Base-by-base conservation (phyloP, 1,140 invertebrate genomes). In the Lepidurus apus region DNA sequence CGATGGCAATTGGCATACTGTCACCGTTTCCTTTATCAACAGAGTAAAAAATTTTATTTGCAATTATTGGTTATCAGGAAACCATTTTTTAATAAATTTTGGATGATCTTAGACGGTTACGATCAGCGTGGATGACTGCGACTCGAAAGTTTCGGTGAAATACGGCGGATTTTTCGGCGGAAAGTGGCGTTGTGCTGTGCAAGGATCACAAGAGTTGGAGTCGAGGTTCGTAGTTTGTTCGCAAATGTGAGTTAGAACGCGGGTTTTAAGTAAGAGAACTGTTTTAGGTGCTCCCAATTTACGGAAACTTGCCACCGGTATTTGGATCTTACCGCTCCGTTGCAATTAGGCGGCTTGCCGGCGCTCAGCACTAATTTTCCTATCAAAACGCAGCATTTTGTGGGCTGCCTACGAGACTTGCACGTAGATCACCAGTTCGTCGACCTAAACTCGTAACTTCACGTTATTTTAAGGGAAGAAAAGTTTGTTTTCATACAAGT, bases 241-340 rank as follows among this genome's bases (percentile, higher is more conserved):
- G 6, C 5, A n/a, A 65, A 65, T 9, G 53, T 34, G 34, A 76
- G 6, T 76, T 78, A 9, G 7, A 77, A 24, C 1, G 24, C 21
- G 9, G 10, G 47, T 17, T 10, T 80, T 76, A 7, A 74, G 44
- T 34, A 42, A 8, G 9, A 43, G 24, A n/a, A 17, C n/a, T 24
- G 1, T 13, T 11, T 21, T 17, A 88, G 93, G 75, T 98, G 96
- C 84, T 89, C 90, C 10, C 89, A 93, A 77, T 88, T 94, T 13
- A 95, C 95, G 0, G 95, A 97, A 85, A 93, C 92, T 7, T 99
- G 98, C 83, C 94, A 98, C 84, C 89, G 97, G 74, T 97, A 98
- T 83, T 85, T 99, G 26, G 98, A 99, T 85, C 85, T 99, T 5
- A 98, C 95, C 0, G 96, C 97, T 1, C 97, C 97, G 0, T 84